phyloP scores from a whole-genome alignment of 2,113 vertebrate genomes.

The Osmerus eperlanus region DNA sequence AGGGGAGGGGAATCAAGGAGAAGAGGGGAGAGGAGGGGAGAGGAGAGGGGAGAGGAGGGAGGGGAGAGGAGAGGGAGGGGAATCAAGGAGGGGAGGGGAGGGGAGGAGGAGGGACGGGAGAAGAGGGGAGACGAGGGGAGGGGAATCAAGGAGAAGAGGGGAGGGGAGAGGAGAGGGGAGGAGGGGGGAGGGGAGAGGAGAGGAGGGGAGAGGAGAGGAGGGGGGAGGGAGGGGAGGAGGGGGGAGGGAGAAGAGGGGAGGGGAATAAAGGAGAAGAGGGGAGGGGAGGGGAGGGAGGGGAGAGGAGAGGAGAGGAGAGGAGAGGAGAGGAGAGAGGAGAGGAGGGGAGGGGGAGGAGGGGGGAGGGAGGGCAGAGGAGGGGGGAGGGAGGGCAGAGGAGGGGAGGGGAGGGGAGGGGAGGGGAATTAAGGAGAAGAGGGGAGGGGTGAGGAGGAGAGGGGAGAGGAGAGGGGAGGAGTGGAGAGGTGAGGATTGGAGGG shows the following conservation, averaged over 20 bases:
- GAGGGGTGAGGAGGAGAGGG: background rate
- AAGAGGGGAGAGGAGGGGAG: no score
- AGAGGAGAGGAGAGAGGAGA: no score
- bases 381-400: no score
- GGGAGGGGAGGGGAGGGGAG: no score
- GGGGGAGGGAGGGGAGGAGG: constrained; percentile 41
- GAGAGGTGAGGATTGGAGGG: background rate
- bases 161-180: background rate
- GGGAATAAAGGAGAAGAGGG: no score
- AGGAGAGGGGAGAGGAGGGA: no score
- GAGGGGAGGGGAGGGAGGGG: background rate
- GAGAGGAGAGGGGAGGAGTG: background rate
- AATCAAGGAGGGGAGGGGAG: no score
- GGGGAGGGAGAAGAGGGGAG: no score
- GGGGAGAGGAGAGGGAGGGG: background rate
- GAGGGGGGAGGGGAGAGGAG: no score
- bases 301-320: background rate
- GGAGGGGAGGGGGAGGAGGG: no score
- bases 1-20: no score
- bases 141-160: constrained; percentile 6
- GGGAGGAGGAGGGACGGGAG: background rate
- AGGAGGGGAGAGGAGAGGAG: constrained; percentile 10
- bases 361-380: no score
- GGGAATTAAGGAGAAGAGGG: background rate
- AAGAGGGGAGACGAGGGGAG: constrained; percentile 27